Evolutionary conservation across 2,113 vertebrate species (phyloP).

Genomic region (Chauna torquata): DNA sequence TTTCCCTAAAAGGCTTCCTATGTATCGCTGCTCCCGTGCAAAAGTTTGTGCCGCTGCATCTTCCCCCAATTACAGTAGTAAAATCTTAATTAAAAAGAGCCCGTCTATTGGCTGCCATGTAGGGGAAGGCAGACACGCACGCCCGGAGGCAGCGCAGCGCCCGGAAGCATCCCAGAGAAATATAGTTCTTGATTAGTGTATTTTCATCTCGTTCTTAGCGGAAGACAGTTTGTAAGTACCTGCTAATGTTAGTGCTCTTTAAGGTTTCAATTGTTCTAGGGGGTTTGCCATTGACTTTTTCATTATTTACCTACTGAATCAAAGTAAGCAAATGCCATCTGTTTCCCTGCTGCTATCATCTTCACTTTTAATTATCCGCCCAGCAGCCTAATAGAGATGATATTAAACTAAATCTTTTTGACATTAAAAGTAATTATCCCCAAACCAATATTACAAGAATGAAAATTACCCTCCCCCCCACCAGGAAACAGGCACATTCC

Average conservation of each 20-base stretch:
- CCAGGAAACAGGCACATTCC: constrained; percentile 25
- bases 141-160: neutral
- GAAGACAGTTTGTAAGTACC: constrained; percentile 74
- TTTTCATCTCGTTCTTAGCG: constrained; percentile 69
- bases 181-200: constrained; percentile 72
- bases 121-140: neutral
- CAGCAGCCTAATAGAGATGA: constrained; percentile 99
- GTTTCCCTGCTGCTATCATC: constrained; percentile 95
- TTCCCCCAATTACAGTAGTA: neutral
- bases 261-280: constrained; percentile 77
- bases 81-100: constrained; percentile 55
- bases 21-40: neutral
- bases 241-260: constrained; percentile 77
- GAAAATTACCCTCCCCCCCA: constrained; percentile 71
- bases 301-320: constrained; percentile 97
- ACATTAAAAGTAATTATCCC: constrained; percentile 99
- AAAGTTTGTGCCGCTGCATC: constrained; percentile 1
- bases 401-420: constrained; percentile 99
- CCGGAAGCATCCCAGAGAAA: constrained; percentile 52
- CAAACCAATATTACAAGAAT: constrained; percentile 85
- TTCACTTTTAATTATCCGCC: constrained; percentile 98
- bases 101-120: neutral
- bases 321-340: constrained; percentile 99
- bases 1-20: neutral
- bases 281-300: constrained; percentile 82